phyloP scores from a whole-genome alignment of 92 coral and sea anemone genomes.

The Zoanthus sociatus region DNA sequence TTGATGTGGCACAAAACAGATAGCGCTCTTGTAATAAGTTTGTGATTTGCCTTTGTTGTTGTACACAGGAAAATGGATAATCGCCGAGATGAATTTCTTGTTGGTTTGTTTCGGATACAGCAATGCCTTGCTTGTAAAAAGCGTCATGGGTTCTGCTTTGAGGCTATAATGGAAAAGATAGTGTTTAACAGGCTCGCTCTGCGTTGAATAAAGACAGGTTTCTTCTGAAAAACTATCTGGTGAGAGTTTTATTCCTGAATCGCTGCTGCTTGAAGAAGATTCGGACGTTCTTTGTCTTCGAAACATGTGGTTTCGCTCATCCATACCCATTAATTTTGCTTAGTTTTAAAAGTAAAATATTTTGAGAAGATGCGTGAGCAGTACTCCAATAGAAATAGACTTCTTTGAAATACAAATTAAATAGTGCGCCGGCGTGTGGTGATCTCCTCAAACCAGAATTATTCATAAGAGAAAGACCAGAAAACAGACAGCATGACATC shows the following conservation, averaged over 20 bases:
- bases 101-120: conserved; percentile 71
- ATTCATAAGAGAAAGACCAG: not conserved
- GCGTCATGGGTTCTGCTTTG: conserved; percentile 55
- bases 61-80: conserved; percentile 70
- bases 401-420: not conserved
- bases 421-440: not conserved
- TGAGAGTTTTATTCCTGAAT: conserved; percentile 43
- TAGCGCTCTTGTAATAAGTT: conserved; percentile 67
- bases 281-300: conserved; percentile 11
- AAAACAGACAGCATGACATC: conserved; percentile 23
- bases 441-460: conserved; percentile 16
- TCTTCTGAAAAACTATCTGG: conserved; percentile 63
- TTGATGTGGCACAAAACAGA: conserved; percentile 73
- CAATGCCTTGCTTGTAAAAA: conserved; percentile 62
- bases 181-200: conserved; percentile 61
- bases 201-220: conserved; percentile 41
- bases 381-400: conserved; percentile 6
- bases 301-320: conserved; percentile 24
- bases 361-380: not conserved
- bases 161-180: conserved; percentile 73
- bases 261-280: conserved; percentile 46
- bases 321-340: not conserved
- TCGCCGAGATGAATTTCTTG: conserved; percentile 70
- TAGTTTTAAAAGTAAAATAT: conserved; percentile 28
- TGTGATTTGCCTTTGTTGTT: conserved; percentile 63